Percentiles rank a stretch among this genome's conserved stretches.
Evolutionary conservation across 2,113 vertebrate genomes (phyloP).

Genomic region (Tupaia tana): DNA sequence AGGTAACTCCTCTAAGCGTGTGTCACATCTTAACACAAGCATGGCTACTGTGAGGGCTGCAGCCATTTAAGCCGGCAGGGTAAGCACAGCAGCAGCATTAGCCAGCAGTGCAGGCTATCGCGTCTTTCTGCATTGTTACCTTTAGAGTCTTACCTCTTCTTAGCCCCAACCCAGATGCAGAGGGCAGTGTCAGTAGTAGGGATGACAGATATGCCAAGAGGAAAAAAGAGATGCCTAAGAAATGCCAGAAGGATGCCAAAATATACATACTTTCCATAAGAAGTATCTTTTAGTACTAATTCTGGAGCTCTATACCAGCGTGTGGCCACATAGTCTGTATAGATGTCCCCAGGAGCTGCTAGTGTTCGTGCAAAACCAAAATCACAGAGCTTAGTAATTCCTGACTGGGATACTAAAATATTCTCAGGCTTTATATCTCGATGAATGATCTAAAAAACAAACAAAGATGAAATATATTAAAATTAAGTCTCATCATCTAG

Average conservation of each 20-base stretch:
- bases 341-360: slow-evolving; percentile 81
- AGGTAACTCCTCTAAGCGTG: neutral
- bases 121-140: neutral
- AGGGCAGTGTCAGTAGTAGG: neutral
- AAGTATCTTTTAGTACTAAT: slow-evolving; percentile 80
- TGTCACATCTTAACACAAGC: neutral
- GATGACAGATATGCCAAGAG: neutral
- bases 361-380: slow-evolving; percentile 84
- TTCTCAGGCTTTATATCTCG: slow-evolving; percentile 84
- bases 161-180: neutral
- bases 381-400: slow-evolving; percentile 85
- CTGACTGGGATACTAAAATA: slow-evolving; percentile 82
- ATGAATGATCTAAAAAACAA: slow-evolving; percentile 79
- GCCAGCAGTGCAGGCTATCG: neutral
- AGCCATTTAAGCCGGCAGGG: neutral
- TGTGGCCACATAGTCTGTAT: slow-evolving; percentile 82
- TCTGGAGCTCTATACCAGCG: slow-evolving; percentile 81
- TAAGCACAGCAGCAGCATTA: neutral
- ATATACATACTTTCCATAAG: slow-evolving; percentile 78
- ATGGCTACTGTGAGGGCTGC: neutral
- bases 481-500: slow-evolving; percentile 51
- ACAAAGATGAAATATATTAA: slow-evolving; percentile 56
- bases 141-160: neutral
- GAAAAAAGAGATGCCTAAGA: slow-evolving; percentile 4
- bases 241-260: slow-evolving; percentile 22